phyloP scores from a whole-genome alignment of 2,113 vertebrate species.

The Gavia stellata region DNA sequence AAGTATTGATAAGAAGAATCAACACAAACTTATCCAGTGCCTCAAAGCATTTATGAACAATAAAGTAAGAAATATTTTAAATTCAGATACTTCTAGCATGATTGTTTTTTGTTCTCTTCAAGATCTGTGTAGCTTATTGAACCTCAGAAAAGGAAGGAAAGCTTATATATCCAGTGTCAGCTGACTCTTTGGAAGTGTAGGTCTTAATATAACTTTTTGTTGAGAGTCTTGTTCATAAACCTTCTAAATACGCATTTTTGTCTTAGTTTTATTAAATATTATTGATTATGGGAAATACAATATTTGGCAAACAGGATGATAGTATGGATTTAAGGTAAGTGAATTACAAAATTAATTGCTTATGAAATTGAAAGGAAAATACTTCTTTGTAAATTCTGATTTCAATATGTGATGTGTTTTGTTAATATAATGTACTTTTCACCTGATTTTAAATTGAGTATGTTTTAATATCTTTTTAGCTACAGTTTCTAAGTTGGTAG shows the following conservation, averaged over 20 bases:
- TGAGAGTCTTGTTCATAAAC: not conserved
- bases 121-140: not conserved
- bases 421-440: not conserved
- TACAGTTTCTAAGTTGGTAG: not conserved
- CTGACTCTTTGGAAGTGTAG: not conserved
- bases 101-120: not conserved
- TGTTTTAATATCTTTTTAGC: not conserved
- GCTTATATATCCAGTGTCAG: not conserved
- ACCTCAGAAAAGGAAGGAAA: not conserved
- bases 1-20: slow-evolving; percentile 92
- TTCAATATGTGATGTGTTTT: not conserved
- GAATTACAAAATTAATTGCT: not conserved
- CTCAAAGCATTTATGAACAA: slow-evolving; percentile 99
- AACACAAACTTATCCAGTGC: slow-evolving; percentile 98
- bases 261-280: not conserved
- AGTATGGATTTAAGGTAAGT: not conserved
- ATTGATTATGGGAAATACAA: not conserved
- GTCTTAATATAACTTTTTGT: not conserved
- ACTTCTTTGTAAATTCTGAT: not conserved
- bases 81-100: not conserved
- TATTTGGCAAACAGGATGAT: not conserved
- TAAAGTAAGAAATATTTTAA: slow-evolving; percentile 80
- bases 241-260: not conserved
- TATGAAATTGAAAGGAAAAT: not conserved
- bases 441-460: not conserved